Percentiles rank a stretch among this genome's conserved stretches.
phyloP scores from a whole-genome alignment of 2,113 vertebrate genomes.

The Gavialis gangeticus region DNA sequence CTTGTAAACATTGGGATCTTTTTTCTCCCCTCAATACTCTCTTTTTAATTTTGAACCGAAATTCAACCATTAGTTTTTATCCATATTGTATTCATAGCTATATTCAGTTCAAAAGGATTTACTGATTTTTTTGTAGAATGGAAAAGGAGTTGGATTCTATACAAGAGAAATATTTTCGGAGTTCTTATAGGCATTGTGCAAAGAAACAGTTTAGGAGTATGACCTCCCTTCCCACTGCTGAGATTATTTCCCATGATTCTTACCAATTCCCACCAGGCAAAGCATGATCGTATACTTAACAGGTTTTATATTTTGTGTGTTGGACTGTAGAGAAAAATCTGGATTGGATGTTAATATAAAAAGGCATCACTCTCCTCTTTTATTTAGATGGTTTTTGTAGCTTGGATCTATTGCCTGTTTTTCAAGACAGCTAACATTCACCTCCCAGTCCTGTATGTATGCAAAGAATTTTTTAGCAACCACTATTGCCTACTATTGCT shows the following conservation, averaged over 20 bases:
- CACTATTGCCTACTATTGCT: neutral
- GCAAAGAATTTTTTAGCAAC: neutral
- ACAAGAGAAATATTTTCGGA: neutral
- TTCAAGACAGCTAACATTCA: conserved; percentile 4
- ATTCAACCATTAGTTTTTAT: conserved; percentile 55
- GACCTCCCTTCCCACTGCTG: neutral
- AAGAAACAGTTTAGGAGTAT: neutral
- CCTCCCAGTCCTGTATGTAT: neutral
- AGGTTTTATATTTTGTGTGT: neutral
- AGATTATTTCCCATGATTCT: neutral
- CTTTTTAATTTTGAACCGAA: conserved; percentile 49
- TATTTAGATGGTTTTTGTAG: neutral
- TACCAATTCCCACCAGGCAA: neutral
- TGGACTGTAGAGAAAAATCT: neutral
- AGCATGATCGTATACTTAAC: neutral
- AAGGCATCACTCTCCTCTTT: neutral
- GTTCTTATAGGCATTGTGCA: neutral
- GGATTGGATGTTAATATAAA: neutral
- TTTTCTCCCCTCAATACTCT: conserved; percentile 31
- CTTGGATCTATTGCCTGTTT: neutral
- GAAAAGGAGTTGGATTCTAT: neutral
- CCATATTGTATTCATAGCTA: conserved; percentile 15
- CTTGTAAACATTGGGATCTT: conserved; percentile 51
- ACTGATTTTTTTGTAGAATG: neutral
- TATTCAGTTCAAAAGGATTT: neutral